phyloP scores from a whole-genome alignment of 1,140 invertebrate genomes.

The Heliconius nattereri region DNA sequence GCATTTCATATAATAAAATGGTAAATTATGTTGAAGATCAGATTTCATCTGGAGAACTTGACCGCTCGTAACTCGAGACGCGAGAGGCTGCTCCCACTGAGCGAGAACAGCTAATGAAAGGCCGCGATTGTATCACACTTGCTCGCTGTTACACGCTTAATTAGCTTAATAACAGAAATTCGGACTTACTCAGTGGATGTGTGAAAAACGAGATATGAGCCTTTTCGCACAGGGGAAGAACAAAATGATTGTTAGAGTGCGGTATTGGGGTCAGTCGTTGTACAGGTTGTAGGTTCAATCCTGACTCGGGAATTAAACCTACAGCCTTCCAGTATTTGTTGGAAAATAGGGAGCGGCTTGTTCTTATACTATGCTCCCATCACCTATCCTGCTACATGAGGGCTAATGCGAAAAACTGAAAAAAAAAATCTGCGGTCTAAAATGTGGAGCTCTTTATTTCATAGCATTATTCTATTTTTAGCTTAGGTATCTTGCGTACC shows the following conservation, averaged over 20 bases:
- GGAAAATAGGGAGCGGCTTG: too few species aligned
- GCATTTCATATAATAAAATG: slow-evolving; percentile 42
- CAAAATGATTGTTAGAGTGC: slow-evolving; percentile 38
- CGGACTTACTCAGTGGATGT: slow-evolving; percentile 36
- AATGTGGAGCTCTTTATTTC: slow-evolving; percentile 56
- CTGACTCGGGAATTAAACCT: too few species aligned
- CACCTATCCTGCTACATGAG: too few species aligned
- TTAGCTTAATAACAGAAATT: slow-evolving; percentile 57
- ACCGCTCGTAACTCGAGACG: slow-evolving; percentile 56
- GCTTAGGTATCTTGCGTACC: slow-evolving; percentile 55
- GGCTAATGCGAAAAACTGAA: too few species aligned
- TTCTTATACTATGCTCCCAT: too few species aligned
- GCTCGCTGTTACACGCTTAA: slow-evolving; percentile 50
- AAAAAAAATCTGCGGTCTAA: slow-evolving; percentile 42
- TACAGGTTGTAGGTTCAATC: too few species aligned
- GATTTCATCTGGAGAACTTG: slow-evolving; percentile 59
- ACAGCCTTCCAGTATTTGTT: too few species aligned
- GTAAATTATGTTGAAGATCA: slow-evolving; percentile 51
- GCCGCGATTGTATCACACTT: slow-evolving; percentile 54
- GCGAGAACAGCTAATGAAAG: slow-evolving; percentile 56
- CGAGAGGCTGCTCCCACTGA: slow-evolving; percentile 46
- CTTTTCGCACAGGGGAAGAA: slow-evolving; percentile 36
- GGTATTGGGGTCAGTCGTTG: too few species aligned
- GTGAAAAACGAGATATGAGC: slow-evolving; percentile 37
- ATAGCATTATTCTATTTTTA: slow-evolving; percentile 59